Percentiles rank a stretch among this genome's conserved stretches.
Evolutionary conservation across 2,113 vertebrate genomes (phyloP).

Genomic region (Pelecanoides urinatrix): DNA sequence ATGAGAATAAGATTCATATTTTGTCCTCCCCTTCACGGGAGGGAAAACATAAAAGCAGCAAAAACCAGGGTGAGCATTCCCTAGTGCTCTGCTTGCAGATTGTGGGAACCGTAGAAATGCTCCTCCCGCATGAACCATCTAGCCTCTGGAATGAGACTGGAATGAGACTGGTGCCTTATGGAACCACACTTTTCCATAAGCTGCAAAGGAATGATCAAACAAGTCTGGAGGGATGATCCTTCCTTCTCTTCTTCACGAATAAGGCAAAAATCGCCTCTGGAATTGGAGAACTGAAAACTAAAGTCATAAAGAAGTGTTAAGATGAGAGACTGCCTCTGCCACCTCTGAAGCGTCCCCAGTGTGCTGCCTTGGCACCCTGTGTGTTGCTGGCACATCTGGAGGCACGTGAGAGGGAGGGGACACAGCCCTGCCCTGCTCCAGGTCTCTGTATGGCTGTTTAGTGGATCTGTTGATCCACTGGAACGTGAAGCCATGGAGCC

Average conservation of each 20-base stretch:
- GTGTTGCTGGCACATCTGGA: neutral
- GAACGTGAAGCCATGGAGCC: accelerated
- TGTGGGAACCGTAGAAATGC: neutral
- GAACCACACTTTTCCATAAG: neutral
- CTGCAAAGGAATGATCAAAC: neutral
- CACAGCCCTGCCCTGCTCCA: neutral
- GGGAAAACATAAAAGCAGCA: neutral
- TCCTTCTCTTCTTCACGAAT: neutral
- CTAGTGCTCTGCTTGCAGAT: neutral
- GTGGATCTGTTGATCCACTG: neutral
- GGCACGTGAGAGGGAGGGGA: too few species aligned
- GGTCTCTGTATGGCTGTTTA: neutral
- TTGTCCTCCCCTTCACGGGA: neutral
- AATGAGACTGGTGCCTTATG: neutral
- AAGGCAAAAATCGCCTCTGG: neutral
- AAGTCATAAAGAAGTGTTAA: neutral
- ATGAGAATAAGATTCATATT: neutral
- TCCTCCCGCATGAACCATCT: neutral
- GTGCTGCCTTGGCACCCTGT: neutral
- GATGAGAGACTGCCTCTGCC: neutral
- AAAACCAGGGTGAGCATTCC: neutral
- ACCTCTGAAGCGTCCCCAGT: neutral
- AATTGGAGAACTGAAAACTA: neutral
- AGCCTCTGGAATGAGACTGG: neutral
- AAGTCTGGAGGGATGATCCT: neutral